Conservation (phyloP, 92 coral and sea anemone species). For the Anthopleura xanthogrammica region DNA sequence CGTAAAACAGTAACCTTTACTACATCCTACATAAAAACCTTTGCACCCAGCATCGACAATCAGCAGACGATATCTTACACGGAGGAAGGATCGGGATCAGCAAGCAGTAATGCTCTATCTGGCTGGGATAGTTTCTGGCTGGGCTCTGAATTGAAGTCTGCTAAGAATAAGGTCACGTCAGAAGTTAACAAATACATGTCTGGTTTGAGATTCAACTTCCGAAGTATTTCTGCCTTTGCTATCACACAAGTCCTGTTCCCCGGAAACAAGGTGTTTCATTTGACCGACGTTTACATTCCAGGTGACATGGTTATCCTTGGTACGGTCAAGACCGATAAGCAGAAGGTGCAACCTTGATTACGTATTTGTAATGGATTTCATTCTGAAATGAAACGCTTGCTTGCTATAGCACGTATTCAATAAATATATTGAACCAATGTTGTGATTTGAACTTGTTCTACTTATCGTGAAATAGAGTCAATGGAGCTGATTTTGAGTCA, state of each 20-base stretch:
- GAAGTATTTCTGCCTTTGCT: slow-evolving; percentile 35
- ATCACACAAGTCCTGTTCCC: slow-evolving; percentile 38
- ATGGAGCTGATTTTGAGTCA: no score
- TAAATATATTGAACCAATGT: no score
- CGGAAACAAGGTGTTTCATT: background rate
- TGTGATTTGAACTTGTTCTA: no score
- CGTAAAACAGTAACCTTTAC: slow-evolving; percentile 13
- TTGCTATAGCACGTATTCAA: no score
- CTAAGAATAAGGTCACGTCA: slow-evolving; percentile 23
- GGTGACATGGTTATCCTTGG: slow-evolving; percentile 40
- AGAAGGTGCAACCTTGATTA: no score
- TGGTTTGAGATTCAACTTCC: slow-evolving; percentile 33
- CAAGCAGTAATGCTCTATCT: slow-evolving; percentile 5
- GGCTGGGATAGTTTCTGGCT: background rate
- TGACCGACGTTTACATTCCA: slow-evolving; percentile 37
- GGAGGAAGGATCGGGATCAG: slow-evolving; percentile 6
- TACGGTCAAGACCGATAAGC: slow-evolving; percentile 2
- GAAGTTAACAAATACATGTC: slow-evolving; percentile 18
- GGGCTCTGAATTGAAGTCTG: slow-evolving; percentile 2
- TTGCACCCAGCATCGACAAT: slow-evolving; percentile 19
- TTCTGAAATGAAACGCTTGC: no score
- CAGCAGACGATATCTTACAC: slow-evolving; percentile 27
- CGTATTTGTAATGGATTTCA: no score
- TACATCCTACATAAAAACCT: slow-evolving; percentile 11
- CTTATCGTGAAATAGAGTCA: no score